Evolutionary conservation across 2,888 invertebrate genomes (phyloP), one percentile per base, ranked within the genome.

Genomic region (Xylota segnis): DNA sequence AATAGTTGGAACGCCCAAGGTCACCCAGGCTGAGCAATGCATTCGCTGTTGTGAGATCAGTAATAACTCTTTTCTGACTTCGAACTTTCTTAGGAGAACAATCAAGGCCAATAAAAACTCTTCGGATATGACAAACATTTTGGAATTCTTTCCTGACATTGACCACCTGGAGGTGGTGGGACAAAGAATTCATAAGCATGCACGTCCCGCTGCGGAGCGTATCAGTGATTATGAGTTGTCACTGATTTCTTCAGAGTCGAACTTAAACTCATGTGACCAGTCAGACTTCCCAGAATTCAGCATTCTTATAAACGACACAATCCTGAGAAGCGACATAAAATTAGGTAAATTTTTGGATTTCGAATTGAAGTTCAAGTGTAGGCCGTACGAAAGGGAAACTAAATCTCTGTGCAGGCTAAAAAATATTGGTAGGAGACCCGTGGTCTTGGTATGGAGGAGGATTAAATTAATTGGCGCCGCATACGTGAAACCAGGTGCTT

Each of bases 1-100:
- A 52, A 77, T 83, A n/a, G 65, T 83, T 59, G 83, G 71, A 27
- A 45, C 66, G 3, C 83, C 83, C 0, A 59, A 77, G 23, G 12
- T 77, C 0, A 43, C 4, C n/a, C 37, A 12, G n/a, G 18, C 12
- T 14, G 83, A 83, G 9, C 72, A 83, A 54, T 66, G 59, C 54
- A 37, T 78, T 9, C 34, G 16, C 2, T 9, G 23, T 4, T 58
- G 54, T 18, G 18, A 5, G 1, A 9, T 7, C 3, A 0, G 10
- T 9, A 34, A 32, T 9, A 72, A 40, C n/a, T 4, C 54, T 2
- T 77, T 59, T 32, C 9, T 83, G 5, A 37, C 37, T n/a, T 83
- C 77, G 4, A 14, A 27, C 1, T 45, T 65, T 37, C 45, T 77
- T 18, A 72, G 27, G 5, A 23, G 34, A 37, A 66, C 66, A 32